phyloP scores from a whole-genome alignment of 2,113 vertebrate species.

The Coryphaenoides rupestris region DNA sequence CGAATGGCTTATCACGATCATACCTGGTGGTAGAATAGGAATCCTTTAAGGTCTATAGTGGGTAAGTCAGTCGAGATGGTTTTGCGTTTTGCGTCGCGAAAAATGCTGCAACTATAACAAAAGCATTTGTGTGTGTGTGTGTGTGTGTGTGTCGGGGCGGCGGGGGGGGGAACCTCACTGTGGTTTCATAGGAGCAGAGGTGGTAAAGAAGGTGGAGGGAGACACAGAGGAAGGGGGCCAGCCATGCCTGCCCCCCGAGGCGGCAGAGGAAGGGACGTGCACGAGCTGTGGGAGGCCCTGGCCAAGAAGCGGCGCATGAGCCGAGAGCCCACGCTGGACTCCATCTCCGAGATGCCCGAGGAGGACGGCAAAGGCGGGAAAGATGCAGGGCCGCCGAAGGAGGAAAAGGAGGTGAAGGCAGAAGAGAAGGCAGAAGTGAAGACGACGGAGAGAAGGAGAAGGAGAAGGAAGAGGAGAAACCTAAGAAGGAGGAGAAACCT shows the following conservation, averaged over 20 bases:
- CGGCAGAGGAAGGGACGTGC: conserved; percentile 90
- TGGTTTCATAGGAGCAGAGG: conserved; percentile 37
- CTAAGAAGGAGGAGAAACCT: too few relatives aligned
- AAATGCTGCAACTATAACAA: too few relatives aligned
- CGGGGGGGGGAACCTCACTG: conserved; percentile 4
- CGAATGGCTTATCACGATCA: too few relatives aligned
- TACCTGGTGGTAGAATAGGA: too few relatives aligned
- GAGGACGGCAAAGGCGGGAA: conserved; percentile 81
- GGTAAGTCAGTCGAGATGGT: too few relatives aligned
- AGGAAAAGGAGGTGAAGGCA: conserved; percentile 63
- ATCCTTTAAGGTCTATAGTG: too few relatives aligned
- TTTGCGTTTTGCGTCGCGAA: too few relatives aligned
- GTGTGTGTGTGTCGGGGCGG: too few relatives aligned
- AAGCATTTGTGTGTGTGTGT: background rate
- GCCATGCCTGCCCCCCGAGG: conserved; percentile 88
- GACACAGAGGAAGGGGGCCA: conserved; percentile 60
- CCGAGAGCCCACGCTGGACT: conserved; percentile 91
- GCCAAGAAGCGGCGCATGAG: conserved; percentile 94
- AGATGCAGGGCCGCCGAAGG: conserved; percentile 67
- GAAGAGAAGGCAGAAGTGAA: conserved; percentile 64
- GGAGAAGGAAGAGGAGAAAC: conserved; percentile 61
- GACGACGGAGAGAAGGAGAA: conserved; percentile 38
- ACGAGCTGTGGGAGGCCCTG: conserved; percentile 88
- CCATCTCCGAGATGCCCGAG: conserved; percentile 88
- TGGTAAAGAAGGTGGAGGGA: conserved; percentile 22